Percentiles rank a stretch among this genome's conserved stretches.
Conservation (phyloP, 2,797 vertebrate genomes). For the Erpetoichthys calabaricus region DNA sequence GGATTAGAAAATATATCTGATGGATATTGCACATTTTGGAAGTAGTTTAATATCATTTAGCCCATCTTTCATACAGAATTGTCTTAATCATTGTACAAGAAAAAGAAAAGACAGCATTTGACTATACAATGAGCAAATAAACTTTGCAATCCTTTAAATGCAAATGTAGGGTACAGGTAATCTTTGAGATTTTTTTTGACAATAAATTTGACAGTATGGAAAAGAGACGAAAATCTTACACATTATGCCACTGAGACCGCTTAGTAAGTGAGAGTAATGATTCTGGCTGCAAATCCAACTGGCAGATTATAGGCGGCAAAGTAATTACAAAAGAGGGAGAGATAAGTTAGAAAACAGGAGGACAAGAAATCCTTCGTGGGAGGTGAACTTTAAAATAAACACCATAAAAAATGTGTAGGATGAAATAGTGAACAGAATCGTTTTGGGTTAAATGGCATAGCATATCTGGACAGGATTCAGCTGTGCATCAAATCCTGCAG, state of each 20-base stretch:
- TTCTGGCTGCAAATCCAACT: slow-evolving; percentile 12
- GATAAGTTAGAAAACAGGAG: slow-evolving; percentile 19
- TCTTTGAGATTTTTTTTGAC: not conserved
- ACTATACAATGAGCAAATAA: no score
- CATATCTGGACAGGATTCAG: slow-evolving; percentile 6
- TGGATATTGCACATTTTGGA: no score
- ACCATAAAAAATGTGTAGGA: slow-evolving; percentile 7
- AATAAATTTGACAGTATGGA: slow-evolving; percentile 1
- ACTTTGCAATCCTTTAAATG: no score
- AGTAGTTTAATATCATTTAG: no score
- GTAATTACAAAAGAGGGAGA: slow-evolving; percentile 11
- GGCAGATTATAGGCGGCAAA: slow-evolving; percentile 8
- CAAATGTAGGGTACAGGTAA: no score
- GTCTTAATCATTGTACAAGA: no score
- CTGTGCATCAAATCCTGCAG: slow-evolving; percentile 2
- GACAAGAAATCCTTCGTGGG: slow-evolving; percentile 27
- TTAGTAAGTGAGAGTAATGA: slow-evolving; percentile 9
- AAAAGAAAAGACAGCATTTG: no score
- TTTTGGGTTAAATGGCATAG: slow-evolving; percentile 1
- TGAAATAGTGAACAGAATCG: not conserved
- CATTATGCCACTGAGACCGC: slow-evolving; percentile 10
- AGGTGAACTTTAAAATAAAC: slow-evolving; percentile 4
- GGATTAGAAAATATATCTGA: no score
- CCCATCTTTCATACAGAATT: no score
- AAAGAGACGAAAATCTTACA: not conserved